Evolutionary conservation across 92 coral and sea anemone species (phyloP).

Genomic region (Porites lobata): DNA sequence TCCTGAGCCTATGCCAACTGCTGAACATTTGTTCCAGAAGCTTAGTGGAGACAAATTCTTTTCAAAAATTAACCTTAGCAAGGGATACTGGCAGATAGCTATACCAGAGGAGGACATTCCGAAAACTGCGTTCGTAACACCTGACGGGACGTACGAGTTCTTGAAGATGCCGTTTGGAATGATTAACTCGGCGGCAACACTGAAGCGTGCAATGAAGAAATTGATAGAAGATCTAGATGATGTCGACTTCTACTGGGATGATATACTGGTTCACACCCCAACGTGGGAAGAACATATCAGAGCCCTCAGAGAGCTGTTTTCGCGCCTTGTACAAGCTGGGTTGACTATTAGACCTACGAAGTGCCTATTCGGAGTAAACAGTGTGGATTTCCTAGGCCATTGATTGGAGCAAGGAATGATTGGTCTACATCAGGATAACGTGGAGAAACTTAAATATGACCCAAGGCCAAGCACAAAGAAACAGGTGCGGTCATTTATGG

Average conservation of each 20-base stretch:
- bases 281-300: constrained; percentile 5
- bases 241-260: constrained; percentile 37
- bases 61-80: constrained; percentile 54
- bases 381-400: no score
- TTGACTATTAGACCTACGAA: no score
- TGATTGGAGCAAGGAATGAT: no score
- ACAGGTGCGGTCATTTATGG: no score
- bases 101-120: constrained; percentile 36
- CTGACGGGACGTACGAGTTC: constrained; percentile 48
- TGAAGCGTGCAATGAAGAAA: constrained; percentile 60
- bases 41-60: constrained; percentile 49
- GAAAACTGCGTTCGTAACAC: constrained; percentile 58
- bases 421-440: no score
- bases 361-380: no score
- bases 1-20: constrained; percentile 54
- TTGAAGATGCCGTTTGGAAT: constrained; percentile 62
- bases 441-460: no score
- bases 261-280: constrained; percentile 46
- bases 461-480: no score
- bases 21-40: constrained; percentile 47
- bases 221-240: constrained; percentile 31
- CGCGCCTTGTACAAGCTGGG: no score
- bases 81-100: constrained; percentile 63
- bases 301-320: background rate
- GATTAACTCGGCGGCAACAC: constrained; percentile 42